A percentile compares a stretch with the other conserved stretches of the same genome.
phyloP scores from a whole-genome alignment of 2,113 vertebrate genomes.

The Pelecanoides urinatrix region DNA sequence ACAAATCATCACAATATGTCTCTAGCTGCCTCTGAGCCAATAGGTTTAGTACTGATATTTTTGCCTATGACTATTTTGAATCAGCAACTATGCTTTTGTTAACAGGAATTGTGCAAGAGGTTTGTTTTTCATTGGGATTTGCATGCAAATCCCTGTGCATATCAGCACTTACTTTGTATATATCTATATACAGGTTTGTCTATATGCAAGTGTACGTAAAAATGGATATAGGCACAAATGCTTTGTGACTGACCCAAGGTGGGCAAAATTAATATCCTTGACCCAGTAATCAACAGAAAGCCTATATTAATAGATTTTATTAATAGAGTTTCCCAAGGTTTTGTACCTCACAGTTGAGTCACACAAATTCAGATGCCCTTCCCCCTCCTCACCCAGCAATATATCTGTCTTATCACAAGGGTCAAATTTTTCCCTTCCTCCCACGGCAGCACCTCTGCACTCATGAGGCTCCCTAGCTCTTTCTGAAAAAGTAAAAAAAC shows the following conservation, averaged over 20 bases:
- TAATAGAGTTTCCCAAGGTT: background rate
- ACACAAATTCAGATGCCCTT: background rate
- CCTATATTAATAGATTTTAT: background rate
- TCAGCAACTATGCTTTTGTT: background rate
- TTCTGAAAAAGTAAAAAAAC: background rate
- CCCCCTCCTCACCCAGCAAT: fast-evolving
- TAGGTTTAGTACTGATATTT: background rate
- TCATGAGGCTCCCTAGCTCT: fast-evolving
- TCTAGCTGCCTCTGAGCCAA: background rate
- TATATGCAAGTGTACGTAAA: background rate
- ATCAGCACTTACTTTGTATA: background rate
- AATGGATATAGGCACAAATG: background rate
- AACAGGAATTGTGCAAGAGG: background rate
- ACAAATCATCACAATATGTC: background rate
- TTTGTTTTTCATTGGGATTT: background rate
- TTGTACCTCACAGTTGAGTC: background rate
- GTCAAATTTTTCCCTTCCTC: background rate
- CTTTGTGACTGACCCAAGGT: background rate
- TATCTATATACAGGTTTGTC: background rate
- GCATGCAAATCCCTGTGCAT: background rate
- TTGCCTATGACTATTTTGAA: background rate
- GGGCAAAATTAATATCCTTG: background rate
- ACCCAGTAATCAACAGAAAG: background rate
- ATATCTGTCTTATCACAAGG: background rate
- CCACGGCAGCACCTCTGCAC: background rate